These are phyloP conservation scores for Caenorhabditis brenneri DNA, from an alignment of 1,140 invertebrate genomes.

Conservation along the genomic window DNA sequence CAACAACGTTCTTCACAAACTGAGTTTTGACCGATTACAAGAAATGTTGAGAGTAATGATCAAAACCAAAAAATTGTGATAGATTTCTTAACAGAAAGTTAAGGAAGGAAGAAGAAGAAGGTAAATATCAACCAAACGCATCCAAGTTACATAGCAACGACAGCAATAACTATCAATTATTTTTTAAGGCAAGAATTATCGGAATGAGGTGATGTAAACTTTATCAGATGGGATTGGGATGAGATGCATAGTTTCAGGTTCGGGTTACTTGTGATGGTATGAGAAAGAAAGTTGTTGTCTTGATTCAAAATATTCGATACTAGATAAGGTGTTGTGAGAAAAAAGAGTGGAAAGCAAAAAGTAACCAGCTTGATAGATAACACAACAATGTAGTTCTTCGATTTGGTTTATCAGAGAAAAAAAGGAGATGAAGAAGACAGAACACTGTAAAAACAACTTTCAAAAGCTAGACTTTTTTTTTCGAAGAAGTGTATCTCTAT, in stretches of 20 bases:
- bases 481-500: no score
- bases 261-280: no score
- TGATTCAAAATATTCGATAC: background rate
- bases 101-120: background rate
- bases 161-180: background rate
- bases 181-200: no score
- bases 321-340: background rate
- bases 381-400: background rate
- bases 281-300: no score
- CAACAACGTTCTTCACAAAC: conserved; percentile 10
- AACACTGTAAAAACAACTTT: no score
- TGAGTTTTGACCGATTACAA: conserved; percentile 7
- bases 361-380: background rate
- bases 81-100: background rate
- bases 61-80: background rate
- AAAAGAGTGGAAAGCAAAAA: background rate
- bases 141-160: background rate
- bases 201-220: no score
- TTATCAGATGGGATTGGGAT: no score
- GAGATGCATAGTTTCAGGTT: no score
- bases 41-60: background rate
- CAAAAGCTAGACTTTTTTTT: no score
- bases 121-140: background rate
- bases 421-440: no score
- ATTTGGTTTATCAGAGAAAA: background rate